These are phyloP conservation scores for Rhinoptilus africanus DNA, from an alignment of 2,113 vertebrate genomes.

Conservation along the genomic window DNA sequence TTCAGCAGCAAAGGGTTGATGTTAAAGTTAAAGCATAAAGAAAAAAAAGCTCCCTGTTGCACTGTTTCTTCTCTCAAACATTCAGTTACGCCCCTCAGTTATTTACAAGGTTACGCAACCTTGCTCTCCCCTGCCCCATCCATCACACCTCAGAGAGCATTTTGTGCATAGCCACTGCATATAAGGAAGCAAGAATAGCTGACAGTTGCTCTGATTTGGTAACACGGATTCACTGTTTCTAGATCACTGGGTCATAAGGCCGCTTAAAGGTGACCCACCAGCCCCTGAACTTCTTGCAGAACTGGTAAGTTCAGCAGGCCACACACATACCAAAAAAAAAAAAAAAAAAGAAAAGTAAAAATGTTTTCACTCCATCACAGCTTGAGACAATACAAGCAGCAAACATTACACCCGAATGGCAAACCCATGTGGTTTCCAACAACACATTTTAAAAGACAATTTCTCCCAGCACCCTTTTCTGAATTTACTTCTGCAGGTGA, in stretches of 20 bases:
- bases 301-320: not conserved
- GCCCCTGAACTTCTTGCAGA: not conserved
- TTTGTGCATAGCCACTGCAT: not conserved
- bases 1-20: not conserved
- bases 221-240: not conserved
- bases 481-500: not conserved
- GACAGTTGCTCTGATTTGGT: slow-evolving; percentile 23
- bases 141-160: slow-evolving; percentile 1
- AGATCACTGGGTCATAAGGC: slow-evolving; percentile 16
- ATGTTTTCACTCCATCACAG: not conserved
- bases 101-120: not conserved
- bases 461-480: not conserved
- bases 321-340: not conserved
- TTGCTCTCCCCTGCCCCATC: not conserved
- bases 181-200: slow-evolving; percentile 7
- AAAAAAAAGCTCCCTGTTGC: not conserved
- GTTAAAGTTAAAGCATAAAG: not conserved
- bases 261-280: slow-evolving; percentile 30
- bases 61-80: not conserved
- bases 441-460: not conserved
- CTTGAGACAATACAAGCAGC: not conserved
- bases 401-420: not conserved
- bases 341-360: not conserved
- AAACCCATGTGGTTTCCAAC: not conserved
- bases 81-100: not conserved